Evolutionary conservation across 1,140 invertebrate species (phyloP), one percentile per base, ranked within the genome.

Genomic region (Bombus sylvicola): DNA sequence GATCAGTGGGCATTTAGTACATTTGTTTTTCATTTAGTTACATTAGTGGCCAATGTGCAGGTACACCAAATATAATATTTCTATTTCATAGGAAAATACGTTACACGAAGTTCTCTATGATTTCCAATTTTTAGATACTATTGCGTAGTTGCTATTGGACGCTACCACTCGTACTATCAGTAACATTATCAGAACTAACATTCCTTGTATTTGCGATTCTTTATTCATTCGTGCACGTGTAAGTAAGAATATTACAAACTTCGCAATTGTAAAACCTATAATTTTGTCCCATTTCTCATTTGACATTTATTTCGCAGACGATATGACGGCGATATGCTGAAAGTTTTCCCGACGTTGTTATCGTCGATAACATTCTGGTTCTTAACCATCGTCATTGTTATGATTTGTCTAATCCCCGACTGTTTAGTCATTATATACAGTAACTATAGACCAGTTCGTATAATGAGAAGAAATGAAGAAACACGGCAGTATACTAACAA

Each of bases 61-160:
- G 96, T 96, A 93, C 76, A 71, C 71, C 15, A 41, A 78, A 89
- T 53, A 71, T 94, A 5, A 15, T 6, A 31, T 31, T 13, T 22
- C 4, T n/a, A 13, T 41, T 18, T 39, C 28, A 25, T 59, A 75
- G 4, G 2, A 15, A 59, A 37, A 76, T 57, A 15, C 5, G 0
- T 57, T 41, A 3, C 28, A 64, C 3, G 3, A 31, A 34, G 39
- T 64, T 25, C 12, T 53, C 41, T 37, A 37, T 68, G 41, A 85
- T 77, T n/a, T 62, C 3, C 85, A 73, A 57, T 57, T 95, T 93
- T 85, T 91, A 97, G 96, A 92, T 97, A 86, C 96, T 96, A 90
- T 91, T 98, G 37, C 95, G 96, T 84, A 96, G 97, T 47, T 96
- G 96, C 75, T 97, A 97, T 92, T 96, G 97, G 90, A 97, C 96